phyloP scores from a whole-genome alignment of 2,797 vertebrate species.

The Propithecus deckenii region DNA sequence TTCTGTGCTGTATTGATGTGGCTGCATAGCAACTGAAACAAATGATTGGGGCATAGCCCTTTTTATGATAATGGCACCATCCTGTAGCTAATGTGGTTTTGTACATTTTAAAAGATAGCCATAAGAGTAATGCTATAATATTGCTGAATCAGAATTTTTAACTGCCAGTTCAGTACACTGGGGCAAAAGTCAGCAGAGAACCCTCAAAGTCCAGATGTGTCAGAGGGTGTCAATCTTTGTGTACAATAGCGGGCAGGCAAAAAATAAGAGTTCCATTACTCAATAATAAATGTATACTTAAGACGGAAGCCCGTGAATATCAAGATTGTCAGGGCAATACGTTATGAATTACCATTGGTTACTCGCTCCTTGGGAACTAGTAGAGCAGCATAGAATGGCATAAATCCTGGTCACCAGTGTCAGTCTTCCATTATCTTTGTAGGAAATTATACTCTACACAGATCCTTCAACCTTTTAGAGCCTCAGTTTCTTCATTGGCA shows the following conservation, averaged over 20 bases:
- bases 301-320: neutral
- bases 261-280: neutral
- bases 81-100: constrained; percentile 63
- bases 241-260: neutral
- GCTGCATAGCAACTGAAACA: constrained; percentile 74
- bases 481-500: neutral
- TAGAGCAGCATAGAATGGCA: neutral
- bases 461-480: neutral
- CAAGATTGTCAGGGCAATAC: neutral
- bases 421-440: neutral
- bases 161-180: neutral
- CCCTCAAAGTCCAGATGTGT: neutral
- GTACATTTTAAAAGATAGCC: neutral
- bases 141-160: neutral
- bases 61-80: constrained; percentile 60
- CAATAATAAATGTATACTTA: neutral
- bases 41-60: constrained; percentile 61
- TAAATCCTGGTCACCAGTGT: neutral
- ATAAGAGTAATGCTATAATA: neutral
- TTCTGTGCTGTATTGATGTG: constrained; percentile 71
- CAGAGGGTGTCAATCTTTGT: neutral
- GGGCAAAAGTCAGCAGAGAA: neutral
- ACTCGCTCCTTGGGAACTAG: neutral
- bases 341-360: neutral
- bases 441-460: neutral